Percentiles rank a stretch among this genome's conserved stretches.
phyloP scores from a whole-genome alignment of 1,140 invertebrate genomes.

The Heterodera carotae region DNA sequence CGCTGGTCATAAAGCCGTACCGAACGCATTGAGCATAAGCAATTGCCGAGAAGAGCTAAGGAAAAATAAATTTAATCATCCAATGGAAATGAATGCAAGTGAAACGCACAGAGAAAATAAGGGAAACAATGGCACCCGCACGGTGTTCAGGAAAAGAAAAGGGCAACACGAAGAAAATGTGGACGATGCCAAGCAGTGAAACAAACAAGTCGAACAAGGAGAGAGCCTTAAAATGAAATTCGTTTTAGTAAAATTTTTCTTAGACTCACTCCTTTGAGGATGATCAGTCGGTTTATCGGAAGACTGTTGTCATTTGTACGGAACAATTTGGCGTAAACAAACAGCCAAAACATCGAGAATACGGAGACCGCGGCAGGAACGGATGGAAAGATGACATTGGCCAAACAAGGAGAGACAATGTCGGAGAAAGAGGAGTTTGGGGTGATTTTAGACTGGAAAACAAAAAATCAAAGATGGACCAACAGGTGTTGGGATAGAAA shows the following conservation, averaged over 20 bases:
- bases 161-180: slow-evolving; percentile 6
- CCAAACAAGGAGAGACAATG: slow-evolving; percentile 26
- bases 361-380: slow-evolving; percentile 1
- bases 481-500: background rate
- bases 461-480: background rate
- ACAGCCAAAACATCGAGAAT: background rate
- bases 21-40: slow-evolving; percentile 24
- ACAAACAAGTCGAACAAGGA: slow-evolving; percentile 1
- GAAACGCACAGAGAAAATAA: background rate
- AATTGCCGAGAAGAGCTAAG: background rate
- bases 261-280: slow-evolving; percentile 15
- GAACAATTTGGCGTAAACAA: slow-evolving; percentile 4
- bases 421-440: slow-evolving; percentile 21
- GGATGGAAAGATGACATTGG: slow-evolving; percentile 19
- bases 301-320: background rate
- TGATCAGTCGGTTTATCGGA: background rate
- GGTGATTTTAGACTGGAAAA: background rate
- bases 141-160: background rate
- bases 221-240: background rate
- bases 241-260: background rate
- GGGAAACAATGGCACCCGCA: background rate
- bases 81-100: background rate
- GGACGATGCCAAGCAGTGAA: background rate
- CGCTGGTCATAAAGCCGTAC: slow-evolving; percentile 18
- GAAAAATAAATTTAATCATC: background rate